phyloP scores from a whole-genome alignment of 2,888 invertebrate genomes.

The Trachelus tabidus region DNA sequence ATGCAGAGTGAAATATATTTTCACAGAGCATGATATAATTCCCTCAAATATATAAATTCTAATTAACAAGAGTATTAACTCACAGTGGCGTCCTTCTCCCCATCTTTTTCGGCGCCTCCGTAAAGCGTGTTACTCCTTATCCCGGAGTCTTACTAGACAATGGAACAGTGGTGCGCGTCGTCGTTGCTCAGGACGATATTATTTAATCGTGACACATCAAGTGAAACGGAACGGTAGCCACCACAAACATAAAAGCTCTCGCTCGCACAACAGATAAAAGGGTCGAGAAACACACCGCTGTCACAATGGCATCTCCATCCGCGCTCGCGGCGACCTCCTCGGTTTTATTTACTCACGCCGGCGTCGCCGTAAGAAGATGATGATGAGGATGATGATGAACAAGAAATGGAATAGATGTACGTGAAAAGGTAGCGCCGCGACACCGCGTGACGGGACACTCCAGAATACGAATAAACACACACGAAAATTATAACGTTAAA shows the following conservation, averaged over 20 bases:
- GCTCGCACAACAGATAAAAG: too few species aligned
- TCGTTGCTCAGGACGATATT: too few species aligned
- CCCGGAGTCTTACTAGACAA: background rate
- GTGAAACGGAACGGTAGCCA: too few species aligned
- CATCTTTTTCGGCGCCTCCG: constrained; percentile 42
- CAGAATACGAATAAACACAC: background rate
- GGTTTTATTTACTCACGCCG: background rate
- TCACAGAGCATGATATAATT: too few species aligned
- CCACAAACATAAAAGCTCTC: too few species aligned
- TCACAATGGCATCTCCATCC: background rate
- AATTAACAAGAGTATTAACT: constrained; percentile 38
- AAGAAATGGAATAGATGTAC: too few species aligned
- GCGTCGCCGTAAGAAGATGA: too few species aligned
- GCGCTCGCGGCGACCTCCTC: background rate
- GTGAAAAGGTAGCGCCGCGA: background rate
- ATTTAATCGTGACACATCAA: too few species aligned
- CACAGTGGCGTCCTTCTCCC: constrained; percentile 54
- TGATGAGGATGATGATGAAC: too few species aligned
- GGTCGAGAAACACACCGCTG: background rate
- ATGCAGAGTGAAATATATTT: too few species aligned
- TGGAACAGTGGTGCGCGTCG: too few species aligned
- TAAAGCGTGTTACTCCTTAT: constrained; percentile 19
- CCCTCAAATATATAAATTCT: too few species aligned
- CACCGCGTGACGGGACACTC: background rate
- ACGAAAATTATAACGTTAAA: background rate